A percentile compares a stretch with the other conserved stretches of the same genome.
phyloP scores from a whole-genome alignment of 2,113 vertebrate genomes.

The Murina feae region DNA sequence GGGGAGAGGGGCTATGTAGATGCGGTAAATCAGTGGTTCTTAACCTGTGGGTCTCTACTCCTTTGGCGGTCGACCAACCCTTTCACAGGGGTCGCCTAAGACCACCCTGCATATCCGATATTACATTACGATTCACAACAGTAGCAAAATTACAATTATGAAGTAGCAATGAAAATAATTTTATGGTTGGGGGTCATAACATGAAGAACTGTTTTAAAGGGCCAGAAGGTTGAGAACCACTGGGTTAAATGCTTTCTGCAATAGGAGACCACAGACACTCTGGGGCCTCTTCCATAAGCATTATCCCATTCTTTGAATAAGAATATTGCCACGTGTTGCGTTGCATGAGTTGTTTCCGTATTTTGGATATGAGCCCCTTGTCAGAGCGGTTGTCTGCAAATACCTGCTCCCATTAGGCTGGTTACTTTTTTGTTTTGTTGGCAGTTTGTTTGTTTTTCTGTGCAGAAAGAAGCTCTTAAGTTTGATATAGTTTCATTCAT shows the following conservation, averaged over 20 bases:
- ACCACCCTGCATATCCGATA: too few relatives aligned
- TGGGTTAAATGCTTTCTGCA: too few relatives aligned
- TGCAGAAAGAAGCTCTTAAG: background rate
- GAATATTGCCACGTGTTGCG: background rate
- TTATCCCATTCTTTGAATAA: background rate
- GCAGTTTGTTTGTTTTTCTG: background rate
- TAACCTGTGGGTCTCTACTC: too few relatives aligned
- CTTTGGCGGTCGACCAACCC: too few relatives aligned
- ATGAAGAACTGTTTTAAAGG: too few relatives aligned
- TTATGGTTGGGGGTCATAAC: too few relatives aligned
- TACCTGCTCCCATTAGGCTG: background rate
- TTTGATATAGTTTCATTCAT: background rate
- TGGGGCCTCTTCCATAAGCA: background rate
- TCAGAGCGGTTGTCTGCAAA: background rate
- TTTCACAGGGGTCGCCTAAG: too few relatives aligned
- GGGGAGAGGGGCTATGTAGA: accelerated
- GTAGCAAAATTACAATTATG: too few relatives aligned
- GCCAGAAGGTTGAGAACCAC: too few relatives aligned
- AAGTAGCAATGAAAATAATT: too few relatives aligned
- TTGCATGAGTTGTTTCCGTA: background rate
- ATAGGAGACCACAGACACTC: background rate
- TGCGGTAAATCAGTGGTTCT: background rate
- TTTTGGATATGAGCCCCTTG: background rate
- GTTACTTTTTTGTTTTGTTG: background rate
- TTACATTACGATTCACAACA: too few relatives aligned